Percentiles rank a stretch among this genome's conserved stretches.
Conservation (phyloP, 2,888 invertebrate species). For the Globia sparganii region DNA sequence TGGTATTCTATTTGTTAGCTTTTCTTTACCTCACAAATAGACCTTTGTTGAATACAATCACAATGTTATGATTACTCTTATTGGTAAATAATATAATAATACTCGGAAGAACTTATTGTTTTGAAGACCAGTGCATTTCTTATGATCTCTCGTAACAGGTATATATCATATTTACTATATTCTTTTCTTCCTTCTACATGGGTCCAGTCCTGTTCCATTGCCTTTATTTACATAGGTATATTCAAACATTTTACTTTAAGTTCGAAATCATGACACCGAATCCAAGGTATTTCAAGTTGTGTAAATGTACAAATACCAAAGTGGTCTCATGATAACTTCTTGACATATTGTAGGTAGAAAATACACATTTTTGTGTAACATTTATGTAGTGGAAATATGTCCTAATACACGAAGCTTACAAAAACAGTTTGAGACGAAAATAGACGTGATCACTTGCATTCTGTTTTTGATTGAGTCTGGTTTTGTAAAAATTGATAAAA, state of each 20-base stretch:
- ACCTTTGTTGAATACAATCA: constrained; percentile 22
- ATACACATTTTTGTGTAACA: constrained; percentile 6
- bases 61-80: background rate
- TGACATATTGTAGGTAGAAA: background rate
- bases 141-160: no score
- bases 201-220: background rate
- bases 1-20: background rate
- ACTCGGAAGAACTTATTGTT: constrained; percentile 7
- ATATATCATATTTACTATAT: background rate
- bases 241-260: background rate
- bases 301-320: constrained; percentile 12
- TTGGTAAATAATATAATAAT: background rate
- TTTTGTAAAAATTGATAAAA: background rate
- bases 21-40: background rate
- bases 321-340: constrained; percentile 2
- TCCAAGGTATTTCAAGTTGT: background rate
- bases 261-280: background rate
- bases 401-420: background rate
- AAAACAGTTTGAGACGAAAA: background rate
- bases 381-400: constrained; percentile 16
- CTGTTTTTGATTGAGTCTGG: background rate
- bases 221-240: background rate
- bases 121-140: background rate
- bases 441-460: background rate
- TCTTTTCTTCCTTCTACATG: background rate